A percentile compares a stretch with the other conserved stretches of the same genome.
phyloP scores from a whole-genome alignment of 2,797 vertebrate genomes.

The Sebastes aleutianus region DNA sequence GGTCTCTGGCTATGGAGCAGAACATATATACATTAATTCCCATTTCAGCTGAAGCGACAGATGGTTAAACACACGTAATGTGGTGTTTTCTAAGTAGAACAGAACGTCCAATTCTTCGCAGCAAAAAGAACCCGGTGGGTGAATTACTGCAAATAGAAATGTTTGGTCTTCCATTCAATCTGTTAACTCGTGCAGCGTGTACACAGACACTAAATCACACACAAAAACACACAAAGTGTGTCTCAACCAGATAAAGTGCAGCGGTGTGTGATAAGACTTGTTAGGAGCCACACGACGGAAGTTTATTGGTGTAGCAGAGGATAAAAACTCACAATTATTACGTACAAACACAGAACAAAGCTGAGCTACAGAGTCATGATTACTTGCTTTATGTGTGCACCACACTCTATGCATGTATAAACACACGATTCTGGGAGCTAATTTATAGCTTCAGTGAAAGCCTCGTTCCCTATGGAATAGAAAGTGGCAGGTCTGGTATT shows the following conservation, averaged over 20 bases:
- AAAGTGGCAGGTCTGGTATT: slow-evolving; percentile 22
- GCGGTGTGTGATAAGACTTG: not conserved
- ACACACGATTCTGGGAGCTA: not conserved
- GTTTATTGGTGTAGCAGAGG: not conserved
- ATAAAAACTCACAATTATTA: not conserved
- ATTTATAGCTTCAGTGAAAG: slow-evolving; percentile 32
- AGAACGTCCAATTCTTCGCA: not conserved
- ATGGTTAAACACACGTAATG: not conserved
- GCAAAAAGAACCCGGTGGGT: not conserved
- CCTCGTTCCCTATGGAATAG: slow-evolving; percentile 14
- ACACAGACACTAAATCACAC: not conserved
- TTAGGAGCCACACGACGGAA: not conserved
- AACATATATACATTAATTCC: not conserved
- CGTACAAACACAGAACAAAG: not conserved
- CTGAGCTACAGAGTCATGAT: slow-evolving; percentile 15
- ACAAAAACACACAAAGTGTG: not conserved
- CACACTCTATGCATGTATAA: not conserved
- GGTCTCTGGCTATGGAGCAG: not conserved
- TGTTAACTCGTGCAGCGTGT: not conserved
- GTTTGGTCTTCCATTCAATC: not conserved
- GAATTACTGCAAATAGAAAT: not conserved
- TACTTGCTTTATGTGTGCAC: not conserved
- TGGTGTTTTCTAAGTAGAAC: not conserved
- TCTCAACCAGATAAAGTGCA: not conserved
- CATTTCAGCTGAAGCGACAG: not conserved